Evolutionary conservation across 2,113 vertebrate genomes (phyloP).

Genomic region (Sinocyclocheilus anophthalmus): DNA sequence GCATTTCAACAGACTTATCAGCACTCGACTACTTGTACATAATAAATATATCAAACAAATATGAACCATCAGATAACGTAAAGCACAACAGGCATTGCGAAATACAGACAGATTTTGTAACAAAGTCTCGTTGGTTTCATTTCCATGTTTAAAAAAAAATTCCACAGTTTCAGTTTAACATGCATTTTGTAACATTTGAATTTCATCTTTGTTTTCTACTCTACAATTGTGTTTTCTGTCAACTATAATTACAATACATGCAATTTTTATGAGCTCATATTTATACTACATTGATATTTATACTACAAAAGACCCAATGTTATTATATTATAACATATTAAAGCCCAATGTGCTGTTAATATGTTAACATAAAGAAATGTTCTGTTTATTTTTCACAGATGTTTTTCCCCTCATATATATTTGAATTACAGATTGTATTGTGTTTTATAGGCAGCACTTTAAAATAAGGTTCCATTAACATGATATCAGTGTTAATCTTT

Average conservation of each 20-base stretch:
- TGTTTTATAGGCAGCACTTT: too few relatives aligned
- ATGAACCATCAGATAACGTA: neutral
- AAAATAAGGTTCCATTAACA: too few relatives aligned
- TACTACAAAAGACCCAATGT: neutral
- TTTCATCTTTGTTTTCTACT: neutral
- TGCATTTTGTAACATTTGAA: neutral
- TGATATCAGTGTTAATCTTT: too few relatives aligned
- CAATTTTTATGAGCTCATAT: neutral
- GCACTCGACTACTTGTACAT: neutral
- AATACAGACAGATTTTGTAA: neutral
- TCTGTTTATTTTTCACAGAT: neutral
- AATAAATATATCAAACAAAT: constrained; percentile 41
- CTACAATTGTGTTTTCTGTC: neutral
- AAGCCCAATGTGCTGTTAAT: neutral
- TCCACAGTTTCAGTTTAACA: neutral
- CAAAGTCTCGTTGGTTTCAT: neutral
- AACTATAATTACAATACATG: neutral
- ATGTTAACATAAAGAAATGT: neutral
- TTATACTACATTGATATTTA: neutral
- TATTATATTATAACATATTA: too few relatives aligned
- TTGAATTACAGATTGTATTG: too few relatives aligned
- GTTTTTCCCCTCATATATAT: too few relatives aligned
- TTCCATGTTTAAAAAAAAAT: neutral
- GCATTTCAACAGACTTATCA: neutral
- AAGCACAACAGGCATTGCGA: neutral